phyloP scores from a whole-genome alignment of 2,888 invertebrate genomes.

The Proisotoma minuta region DNA sequence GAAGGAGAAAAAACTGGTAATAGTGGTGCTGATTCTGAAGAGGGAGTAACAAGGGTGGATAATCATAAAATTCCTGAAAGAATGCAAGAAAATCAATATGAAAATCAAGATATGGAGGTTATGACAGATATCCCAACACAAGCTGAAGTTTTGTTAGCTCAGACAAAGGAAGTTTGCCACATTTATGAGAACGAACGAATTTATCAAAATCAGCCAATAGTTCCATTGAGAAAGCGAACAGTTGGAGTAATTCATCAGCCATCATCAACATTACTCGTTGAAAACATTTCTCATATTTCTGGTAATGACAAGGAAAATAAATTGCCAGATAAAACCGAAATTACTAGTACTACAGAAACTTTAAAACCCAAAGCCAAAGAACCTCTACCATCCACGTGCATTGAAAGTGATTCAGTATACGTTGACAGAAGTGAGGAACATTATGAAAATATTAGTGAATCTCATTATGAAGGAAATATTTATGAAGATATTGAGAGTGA shows the following conservation, averaged over 20 bases:
- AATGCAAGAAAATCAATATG: conserved; percentile 22
- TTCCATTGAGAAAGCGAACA: conserved; percentile 2
- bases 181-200: conserved; percentile 41
- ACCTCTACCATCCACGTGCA: background rate
- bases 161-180: conserved; percentile 17
- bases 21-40: background rate
- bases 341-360: background rate
- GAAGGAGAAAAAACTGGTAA: background rate
- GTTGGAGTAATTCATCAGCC: too few species aligned
- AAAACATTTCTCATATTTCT: background rate
- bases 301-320: background rate
- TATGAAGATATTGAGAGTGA: conserved; percentile 41
- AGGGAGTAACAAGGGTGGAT: background rate
- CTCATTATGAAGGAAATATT: conserved; percentile 40
- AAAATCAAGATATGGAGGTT: conserved; percentile 21
- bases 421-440: conserved; percentile 19
- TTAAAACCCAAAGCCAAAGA: conserved; percentile 1
- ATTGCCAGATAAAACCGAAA: background rate
- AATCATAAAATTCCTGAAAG: conserved; percentile 5
- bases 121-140: background rate
- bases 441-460: conserved; percentile 42
- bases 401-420: background rate
- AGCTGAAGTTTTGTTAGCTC: background rate
- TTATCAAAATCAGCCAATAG: conserved; percentile 38
- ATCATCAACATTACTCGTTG: background rate